These are phyloP conservation scores for Scomber scombrus DNA, from an alignment of 2,113 vertebrate species.

Conservation along the genomic window DNA sequence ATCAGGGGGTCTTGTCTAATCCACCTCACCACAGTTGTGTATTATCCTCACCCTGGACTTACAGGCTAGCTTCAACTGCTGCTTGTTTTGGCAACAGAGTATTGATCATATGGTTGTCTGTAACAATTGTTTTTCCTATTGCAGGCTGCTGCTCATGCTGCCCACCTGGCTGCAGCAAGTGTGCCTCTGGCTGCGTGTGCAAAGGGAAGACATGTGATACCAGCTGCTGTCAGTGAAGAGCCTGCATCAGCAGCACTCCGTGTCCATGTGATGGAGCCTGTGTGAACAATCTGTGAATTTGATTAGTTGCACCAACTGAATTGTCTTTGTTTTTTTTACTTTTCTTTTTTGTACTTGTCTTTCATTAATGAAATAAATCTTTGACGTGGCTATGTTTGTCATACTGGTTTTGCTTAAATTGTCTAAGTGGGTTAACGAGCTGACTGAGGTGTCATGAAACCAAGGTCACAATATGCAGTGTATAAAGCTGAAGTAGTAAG, in stretches of 20 bases:
- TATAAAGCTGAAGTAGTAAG: background rate
- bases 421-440: no score
- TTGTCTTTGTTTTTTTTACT: background rate
- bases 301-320: background rate
- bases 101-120: no score
- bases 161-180: slow-evolving; percentile 91
- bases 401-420: no score
- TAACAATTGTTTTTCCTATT: rapidly evolving
- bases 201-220: slow-evolving; percentile 88
- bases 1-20: background rate
- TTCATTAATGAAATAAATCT: slow-evolving; percentile 53
- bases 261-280: background rate
- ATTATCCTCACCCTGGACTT: no score
- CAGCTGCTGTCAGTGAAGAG: slow-evolving; percentile 88
- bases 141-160: slow-evolving; percentile 95
- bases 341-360: slow-evolving; percentile 42
- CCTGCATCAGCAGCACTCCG: background rate
- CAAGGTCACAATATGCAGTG: background rate
- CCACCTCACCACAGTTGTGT: no score
- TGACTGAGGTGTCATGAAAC: background rate
- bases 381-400: background rate
- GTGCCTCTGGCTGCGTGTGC: slow-evolving; percentile 93
- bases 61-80: background rate
- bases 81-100: background rate
- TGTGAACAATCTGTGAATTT: background rate